These are phyloP conservation scores for Dicerorhinus sumatrensis DNA, from an alignment of 2,113 vertebrate species.

Conservation along the genomic window DNA sequence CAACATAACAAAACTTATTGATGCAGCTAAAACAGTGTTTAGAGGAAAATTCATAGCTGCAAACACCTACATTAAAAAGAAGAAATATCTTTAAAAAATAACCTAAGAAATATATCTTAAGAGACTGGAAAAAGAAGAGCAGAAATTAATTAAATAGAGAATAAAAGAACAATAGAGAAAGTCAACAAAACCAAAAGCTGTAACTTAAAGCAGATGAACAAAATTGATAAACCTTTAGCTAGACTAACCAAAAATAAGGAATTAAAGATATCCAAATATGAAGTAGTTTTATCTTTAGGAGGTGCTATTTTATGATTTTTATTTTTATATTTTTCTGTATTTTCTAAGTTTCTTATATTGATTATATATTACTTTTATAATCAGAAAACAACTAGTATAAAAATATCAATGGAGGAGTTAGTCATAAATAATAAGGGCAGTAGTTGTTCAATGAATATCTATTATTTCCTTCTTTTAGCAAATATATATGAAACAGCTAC, in stretches of 20 bases:
- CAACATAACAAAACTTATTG: background rate
- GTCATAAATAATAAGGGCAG: background rate
- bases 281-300: background rate
- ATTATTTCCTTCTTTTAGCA: background rate
- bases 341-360: background rate
- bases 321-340: background rate
- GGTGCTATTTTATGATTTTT: background rate
- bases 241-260: background rate
- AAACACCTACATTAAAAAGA: background rate
- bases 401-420: background rate
- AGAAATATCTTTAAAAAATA: background rate
- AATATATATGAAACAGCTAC: background rate
- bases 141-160: background rate
- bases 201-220: background rate
- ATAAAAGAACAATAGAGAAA: background rate
- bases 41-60: background rate
- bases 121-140: background rate
- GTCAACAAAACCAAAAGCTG: background rate
- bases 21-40: background rate
- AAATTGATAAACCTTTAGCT: background rate
- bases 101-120: background rate
- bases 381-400: background rate
- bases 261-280: background rate
- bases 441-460: background rate
- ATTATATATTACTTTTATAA: background rate